phyloP scores from a whole-genome alignment of 1,140 invertebrate species.

The Penaeus chinensis region DNA sequence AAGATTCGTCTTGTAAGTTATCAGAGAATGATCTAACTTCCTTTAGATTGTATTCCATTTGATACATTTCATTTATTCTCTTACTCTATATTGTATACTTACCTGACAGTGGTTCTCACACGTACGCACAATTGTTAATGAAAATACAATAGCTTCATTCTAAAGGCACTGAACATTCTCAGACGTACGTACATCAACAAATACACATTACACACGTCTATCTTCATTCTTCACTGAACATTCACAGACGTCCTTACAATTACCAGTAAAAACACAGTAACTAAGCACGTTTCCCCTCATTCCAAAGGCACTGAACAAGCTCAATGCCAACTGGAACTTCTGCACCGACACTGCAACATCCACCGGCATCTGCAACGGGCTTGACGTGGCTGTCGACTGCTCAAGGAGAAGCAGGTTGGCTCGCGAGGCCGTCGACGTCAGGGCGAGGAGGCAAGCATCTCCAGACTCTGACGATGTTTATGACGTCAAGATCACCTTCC shows the following conservation, averaged over 20 bases:
- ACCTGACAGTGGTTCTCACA: no score
- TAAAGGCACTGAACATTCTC: conserved; percentile 84
- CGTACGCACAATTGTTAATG: no score
- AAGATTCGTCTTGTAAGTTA: conserved; percentile 75
- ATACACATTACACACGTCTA: no score
- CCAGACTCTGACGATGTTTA: conserved; percentile 78
- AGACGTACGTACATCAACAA: conserved; percentile 69
- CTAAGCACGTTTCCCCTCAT: neutral
- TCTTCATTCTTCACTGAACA: no score
- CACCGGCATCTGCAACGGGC: conserved; percentile 78
- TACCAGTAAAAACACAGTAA: neutral
- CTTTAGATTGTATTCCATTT: no score
- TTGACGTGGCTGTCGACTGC: conserved; percentile 90
- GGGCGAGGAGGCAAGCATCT: conserved; percentile 76
- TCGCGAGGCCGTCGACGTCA: conserved; percentile 69
- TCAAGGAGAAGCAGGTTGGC: conserved; percentile 66
- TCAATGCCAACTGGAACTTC: conserved; percentile 94
- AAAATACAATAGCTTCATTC: neutral
- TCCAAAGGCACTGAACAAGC: conserved; percentile 82
- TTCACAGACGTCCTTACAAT: no score
- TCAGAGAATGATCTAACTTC: neutral
- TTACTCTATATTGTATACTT: no score
- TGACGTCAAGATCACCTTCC: conserved; percentile 80
- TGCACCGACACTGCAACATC: conserved; percentile 75
- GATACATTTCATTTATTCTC: no score